Evolutionary conservation across 1,140 invertebrate species (phyloP).

Genomic region (Drosophila kepulauana): DNA sequence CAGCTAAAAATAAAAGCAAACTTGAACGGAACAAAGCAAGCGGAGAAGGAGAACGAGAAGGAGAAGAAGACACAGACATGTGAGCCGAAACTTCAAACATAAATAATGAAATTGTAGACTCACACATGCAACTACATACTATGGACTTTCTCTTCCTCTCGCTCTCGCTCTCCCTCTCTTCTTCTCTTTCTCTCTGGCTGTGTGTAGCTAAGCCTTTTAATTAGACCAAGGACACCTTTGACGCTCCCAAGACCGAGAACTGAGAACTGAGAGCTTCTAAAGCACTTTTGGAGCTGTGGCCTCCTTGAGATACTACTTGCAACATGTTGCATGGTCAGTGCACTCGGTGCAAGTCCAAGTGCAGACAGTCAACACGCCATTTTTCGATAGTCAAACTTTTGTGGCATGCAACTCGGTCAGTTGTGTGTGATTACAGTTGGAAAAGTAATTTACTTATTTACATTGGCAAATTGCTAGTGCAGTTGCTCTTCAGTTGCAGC

Average conservation of each 20-base stretch:
- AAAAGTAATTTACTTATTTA: conserved; percentile 77
- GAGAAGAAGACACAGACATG: conserved; percentile 3
- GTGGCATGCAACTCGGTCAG: conserved; percentile 7
- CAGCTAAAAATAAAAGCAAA: conserved; percentile 24
- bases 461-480: conserved; percentile 64
- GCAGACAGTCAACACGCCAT: conserved; percentile 7
- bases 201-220: conserved; percentile 63
- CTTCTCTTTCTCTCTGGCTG: conserved; percentile 2
- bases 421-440: conserved; percentile 54
- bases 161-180: neutral
- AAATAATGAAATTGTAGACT: conserved; percentile 65
- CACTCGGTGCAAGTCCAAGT: neutral
- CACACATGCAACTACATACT: neutral
- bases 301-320: conserved; percentile 21
- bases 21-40: neutral
- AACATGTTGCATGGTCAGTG: conserved; percentile 40
- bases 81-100: conserved; percentile 66
- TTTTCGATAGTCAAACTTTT: conserved; percentile 49
- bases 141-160: neutral
- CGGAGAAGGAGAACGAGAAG: neutral
- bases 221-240: conserved; percentile 74
- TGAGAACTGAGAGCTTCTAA: neutral
- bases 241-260: conserved; percentile 33
- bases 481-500: neutral
- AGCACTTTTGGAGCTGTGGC: neutral